Percentiles rank a stretch among this genome's conserved stretches.
Evolutionary conservation across 2,888 invertebrate genomes (phyloP).

Genomic region (Deilephila porcellus): DNA sequence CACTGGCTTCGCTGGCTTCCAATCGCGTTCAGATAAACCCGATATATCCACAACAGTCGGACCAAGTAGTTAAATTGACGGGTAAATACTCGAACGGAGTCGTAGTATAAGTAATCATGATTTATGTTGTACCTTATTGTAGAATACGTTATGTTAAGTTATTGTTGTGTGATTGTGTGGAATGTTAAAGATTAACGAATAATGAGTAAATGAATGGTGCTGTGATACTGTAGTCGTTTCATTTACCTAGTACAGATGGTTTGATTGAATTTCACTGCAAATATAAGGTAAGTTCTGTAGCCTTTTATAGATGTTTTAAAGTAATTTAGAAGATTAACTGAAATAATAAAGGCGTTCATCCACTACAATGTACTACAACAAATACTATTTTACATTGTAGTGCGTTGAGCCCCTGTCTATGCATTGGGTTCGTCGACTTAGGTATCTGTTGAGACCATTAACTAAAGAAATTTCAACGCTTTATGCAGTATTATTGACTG

Average conservation of each 20-base stretch:
- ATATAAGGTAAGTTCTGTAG: no score
- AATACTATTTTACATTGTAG: no score
- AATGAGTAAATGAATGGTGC: conserved; percentile 73
- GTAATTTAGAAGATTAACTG: no score
- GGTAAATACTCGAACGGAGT: conserved; percentile 39
- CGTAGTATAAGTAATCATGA: background rate
- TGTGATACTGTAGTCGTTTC: conserved; percentile 67
- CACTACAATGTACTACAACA: no score
- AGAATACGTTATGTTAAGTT: conserved; percentile 49
- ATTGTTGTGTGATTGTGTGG: conserved; percentile 52
- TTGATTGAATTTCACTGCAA: no score
- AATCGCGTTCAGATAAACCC: conserved; percentile 63
- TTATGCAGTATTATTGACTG: no score
- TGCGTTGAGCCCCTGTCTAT: no score
- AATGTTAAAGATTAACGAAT: conserved; percentile 44
- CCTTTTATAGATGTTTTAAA: no score
- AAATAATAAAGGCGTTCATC: no score
- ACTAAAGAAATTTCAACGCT: no score
- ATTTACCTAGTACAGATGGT: conserved; percentile 30
- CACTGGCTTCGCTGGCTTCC: conserved; percentile 64
- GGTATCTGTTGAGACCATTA: no score
- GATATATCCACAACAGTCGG: conserved; percentile 40
- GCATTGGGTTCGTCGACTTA: no score
- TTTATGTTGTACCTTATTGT: conserved; percentile 15
- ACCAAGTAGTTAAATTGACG: conserved; percentile 35